Evolutionary conservation across 2,113 vertebrate genomes (phyloP), one percentile per base, ranked within the genome.

Genomic region (Charina bottae): DNA sequence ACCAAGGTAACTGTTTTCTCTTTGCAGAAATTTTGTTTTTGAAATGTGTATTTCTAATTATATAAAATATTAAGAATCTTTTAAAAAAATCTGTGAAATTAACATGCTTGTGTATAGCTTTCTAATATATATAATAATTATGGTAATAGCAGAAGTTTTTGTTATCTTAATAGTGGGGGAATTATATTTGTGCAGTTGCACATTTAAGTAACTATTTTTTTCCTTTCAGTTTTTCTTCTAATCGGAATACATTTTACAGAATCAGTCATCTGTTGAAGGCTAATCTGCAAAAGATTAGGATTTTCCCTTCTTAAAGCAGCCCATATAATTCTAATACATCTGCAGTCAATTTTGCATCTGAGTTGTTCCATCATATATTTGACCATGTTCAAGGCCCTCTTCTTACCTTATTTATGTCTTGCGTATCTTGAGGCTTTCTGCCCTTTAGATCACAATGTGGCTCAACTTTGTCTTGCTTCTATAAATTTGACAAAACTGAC

Each of bases 61-160:
- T 99, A 99, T 98, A 99, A 98, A 98, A 99, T 99, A 99, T 99
- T 99, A 99, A 99, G 99, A 99, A 99, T 99, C 98, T 99, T 99
- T 98, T 98, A 97, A 98, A 98, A 98, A 98, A 99, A 99, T 99
- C 99, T 99, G 99, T 99, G 99, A 99, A 99, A 99, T 99, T 99
- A 99, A 99, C 99, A 99, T 99, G 99, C 99, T 99, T 99, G 99
- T 99, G 99, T 99, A 99, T 99, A 99, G 99, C 99, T 99, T 99
- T 99, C 98, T 99, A 99, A 99, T 98, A 98, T 98, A 98, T 98
- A 98, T 97, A 98, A 98, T 99, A 98, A 98, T 98, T 98, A 98
- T 98, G 98, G 98, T 98, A 98, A 98, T 98, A 98, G 97, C 98
- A 98, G 96, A 98, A 97, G 96, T 97, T 98, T 97, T 98, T 98